phyloP scores from a whole-genome alignment of 2,888 invertebrate species.

The Nomada flava region DNA sequence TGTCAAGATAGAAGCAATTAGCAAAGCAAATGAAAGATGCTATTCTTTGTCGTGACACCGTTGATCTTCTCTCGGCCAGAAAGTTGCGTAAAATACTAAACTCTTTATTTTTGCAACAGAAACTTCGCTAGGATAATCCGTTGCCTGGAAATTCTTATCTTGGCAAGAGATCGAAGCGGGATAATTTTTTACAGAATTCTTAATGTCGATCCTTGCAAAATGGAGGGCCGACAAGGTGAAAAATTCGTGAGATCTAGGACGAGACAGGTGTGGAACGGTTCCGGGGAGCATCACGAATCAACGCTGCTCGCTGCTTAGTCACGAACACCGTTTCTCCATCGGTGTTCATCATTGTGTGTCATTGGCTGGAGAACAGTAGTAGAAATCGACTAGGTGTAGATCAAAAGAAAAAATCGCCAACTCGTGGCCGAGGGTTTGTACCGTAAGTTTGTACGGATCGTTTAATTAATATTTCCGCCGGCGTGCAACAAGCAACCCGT shows the following conservation, averaged over 20 bases:
- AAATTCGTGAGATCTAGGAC: conserved; percentile 58
- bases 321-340: conserved; percentile 60
- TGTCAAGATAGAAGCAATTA: conserved; percentile 73
- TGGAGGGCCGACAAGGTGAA: conserved; percentile 28
- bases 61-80: conserved; percentile 67
- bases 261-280: conserved; percentile 55
- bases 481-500: too few species aligned
- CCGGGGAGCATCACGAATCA: conserved; percentile 46
- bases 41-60: conserved; percentile 14
- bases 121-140: conserved; percentile 7
- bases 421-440: background rate
- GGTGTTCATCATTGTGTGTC: conserved; percentile 47
- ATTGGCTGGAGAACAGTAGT: conserved; percentile 13
- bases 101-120: too few species aligned
- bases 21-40: conserved; percentile 77
- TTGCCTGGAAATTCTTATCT: background rate
- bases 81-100: conserved; percentile 41
- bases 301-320: conserved; percentile 52
- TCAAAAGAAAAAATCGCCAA: background rate
- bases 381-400: conserved; percentile 32
- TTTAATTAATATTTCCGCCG: too few species aligned
- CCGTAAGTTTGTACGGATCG: too few species aligned
- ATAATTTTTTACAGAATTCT: background rate
- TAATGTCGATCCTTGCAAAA: conserved; percentile 16
- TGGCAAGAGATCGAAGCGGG: background rate